A percentile compares a stretch with the other conserved stretches of the same genome.
Conservation (phyloP, 2,797 vertebrate species). For the Xenentodon cancila region DNA sequence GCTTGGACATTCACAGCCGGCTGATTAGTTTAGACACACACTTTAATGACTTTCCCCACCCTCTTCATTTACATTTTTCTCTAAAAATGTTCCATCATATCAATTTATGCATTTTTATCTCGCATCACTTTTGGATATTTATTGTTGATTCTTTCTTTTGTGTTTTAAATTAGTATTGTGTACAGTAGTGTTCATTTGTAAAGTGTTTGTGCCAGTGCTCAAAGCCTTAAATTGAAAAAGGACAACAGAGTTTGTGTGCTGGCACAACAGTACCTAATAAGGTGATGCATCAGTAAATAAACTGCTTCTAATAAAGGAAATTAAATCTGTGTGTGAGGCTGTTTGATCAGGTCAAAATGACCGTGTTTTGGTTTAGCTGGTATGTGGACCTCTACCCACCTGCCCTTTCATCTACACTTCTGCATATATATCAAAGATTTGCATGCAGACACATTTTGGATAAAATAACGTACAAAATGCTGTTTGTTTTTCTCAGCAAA, state of each 20-base stretch:
- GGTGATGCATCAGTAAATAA: constrained; percentile 68
- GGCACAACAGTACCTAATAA: constrained; percentile 57
- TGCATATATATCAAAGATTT: too few species aligned
- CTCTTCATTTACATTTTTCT: neutral
- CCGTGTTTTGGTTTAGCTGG: too few species aligned
- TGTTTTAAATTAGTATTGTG: constrained; percentile 63
- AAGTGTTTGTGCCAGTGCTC: constrained; percentile 78
- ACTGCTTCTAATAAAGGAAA: constrained; percentile 74
- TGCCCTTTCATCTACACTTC: too few species aligned
- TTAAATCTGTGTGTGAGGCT: neutral
- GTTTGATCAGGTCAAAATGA: neutral
- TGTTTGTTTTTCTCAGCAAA: too few species aligned
- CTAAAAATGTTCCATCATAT: neutral
- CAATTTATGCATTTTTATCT: constrained; percentile 31
- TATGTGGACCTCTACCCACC: too few species aligned
- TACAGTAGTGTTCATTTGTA: constrained; percentile 58
- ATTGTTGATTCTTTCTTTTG: constrained; percentile 42
- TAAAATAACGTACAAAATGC: too few species aligned
- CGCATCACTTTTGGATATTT: constrained; percentile 36
- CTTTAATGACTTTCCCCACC: constrained; percentile 2
- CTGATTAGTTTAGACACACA: constrained; percentile 17
- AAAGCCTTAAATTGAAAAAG: constrained; percentile 61
- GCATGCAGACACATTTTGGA: too few species aligned
- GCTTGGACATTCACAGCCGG: constrained; percentile 14
- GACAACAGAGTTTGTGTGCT: constrained; percentile 56